Conservation (phyloP, 2,888 invertebrate genomes). For the Temnothorax unifasciatus region DNA sequence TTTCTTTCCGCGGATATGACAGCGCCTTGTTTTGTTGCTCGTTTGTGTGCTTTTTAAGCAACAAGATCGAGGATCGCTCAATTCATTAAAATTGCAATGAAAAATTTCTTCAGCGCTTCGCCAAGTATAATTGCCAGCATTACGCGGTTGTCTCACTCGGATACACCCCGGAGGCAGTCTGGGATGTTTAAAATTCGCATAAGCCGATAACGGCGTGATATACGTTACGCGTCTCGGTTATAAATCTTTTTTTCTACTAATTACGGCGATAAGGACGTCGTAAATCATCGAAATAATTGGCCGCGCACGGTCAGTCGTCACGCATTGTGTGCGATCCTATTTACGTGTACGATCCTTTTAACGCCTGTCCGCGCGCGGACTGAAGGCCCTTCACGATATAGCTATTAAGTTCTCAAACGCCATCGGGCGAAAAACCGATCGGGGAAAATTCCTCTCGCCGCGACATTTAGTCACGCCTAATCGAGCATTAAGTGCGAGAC, state of each 20-base stretch:
- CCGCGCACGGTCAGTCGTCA: conserved; percentile 46
- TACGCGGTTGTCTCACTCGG: conserved; percentile 19
- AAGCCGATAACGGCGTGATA: conserved; percentile 23
- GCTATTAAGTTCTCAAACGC: conserved; percentile 35
- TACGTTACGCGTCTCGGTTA: conserved; percentile 24
- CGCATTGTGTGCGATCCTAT: conserved; percentile 48
- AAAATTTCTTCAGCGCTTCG: conserved; percentile 37
- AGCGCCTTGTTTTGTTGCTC: not conserved
- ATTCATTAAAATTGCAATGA: conserved; percentile 49
- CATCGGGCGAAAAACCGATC: conserved; percentile 30
- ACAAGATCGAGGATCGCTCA: conserved; percentile 16
- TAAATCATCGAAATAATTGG: conserved; percentile 59
- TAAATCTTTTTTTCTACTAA: conserved; percentile 55
- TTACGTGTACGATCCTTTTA: conserved; percentile 47
- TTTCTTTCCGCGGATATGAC: conserved; percentile 25
- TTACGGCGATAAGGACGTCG: conserved; percentile 51
- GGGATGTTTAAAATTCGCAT: conserved; percentile 8
- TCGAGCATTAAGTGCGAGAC: conserved; percentile 21
- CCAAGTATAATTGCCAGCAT: conserved; percentile 33
- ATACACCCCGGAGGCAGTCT: not conserved
- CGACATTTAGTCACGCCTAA: conserved; percentile 45
- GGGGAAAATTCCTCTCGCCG: not conserved
- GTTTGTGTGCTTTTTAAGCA: conserved; percentile 25
- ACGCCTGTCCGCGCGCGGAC: conserved; percentile 33
- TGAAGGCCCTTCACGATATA: conserved; percentile 5